These are phyloP conservation scores for Erinaceus europaeus DNA, from an alignment of 2,113 vertebrate genomes.

Conservation along the genomic window DNA sequence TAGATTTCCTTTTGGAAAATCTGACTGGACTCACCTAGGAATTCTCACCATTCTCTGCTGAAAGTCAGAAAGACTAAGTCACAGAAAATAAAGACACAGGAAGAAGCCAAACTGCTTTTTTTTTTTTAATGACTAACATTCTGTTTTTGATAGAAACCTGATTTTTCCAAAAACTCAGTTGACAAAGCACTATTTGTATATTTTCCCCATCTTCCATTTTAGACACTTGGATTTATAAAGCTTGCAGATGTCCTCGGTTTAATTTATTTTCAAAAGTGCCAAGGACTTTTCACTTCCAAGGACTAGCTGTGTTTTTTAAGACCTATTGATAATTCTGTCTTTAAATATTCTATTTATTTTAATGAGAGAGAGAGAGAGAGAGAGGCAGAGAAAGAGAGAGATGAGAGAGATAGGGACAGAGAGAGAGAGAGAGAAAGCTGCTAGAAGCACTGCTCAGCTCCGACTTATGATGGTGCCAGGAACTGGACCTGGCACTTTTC, in stretches of 20 bases:
- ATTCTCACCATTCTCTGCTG: background rate
- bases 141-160: conserved; percentile 42
- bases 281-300: conserved; percentile 37
- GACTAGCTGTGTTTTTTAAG: conserved; percentile 8
- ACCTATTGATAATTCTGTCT: no score
- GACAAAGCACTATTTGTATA: background rate
- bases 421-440: no score
- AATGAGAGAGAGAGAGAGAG: no score
- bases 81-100: conserved; percentile 23
- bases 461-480: no score
- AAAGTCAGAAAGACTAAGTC: conserved; percentile 1
- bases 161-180: conserved; percentile 32
- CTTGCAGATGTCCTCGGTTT: conserved; percentile 42
- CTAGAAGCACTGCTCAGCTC: no score
- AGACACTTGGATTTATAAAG: conserved; percentile 50
- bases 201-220: conserved; percentile 4
- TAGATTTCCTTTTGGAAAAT: conserved; percentile 45
- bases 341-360: no score
- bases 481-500: no score
- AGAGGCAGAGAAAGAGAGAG: no score
- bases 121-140: background rate
- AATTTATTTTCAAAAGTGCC: conserved; percentile 41
- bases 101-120: background rate
- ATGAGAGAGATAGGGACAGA: no score
- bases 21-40: conserved; percentile 33